Evolutionary conservation across 1,140 invertebrate genomes (phyloP).

Genomic region (Sinella curviseta): DNA sequence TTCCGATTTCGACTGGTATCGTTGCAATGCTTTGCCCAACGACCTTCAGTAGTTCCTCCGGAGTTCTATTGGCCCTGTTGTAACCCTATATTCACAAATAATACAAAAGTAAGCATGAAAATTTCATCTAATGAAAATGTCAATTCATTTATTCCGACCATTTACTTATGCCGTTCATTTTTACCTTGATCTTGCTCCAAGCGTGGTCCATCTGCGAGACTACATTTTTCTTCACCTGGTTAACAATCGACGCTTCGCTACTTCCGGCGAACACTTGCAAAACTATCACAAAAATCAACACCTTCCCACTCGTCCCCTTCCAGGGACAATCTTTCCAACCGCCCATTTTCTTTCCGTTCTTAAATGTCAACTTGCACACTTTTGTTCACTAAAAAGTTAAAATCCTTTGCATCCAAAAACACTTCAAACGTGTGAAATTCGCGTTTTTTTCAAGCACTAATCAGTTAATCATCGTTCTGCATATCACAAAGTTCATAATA

Average conservation of each 20-base stretch:
- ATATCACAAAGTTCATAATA: background rate
- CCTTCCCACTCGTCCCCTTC: too few relatives aligned
- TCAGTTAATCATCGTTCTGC: too few relatives aligned
- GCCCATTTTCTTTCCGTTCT: too few relatives aligned
- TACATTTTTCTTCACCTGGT: conserved; percentile 12
- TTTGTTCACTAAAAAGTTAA: too few relatives aligned
- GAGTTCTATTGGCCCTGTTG: conserved; percentile 32
- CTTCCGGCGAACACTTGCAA: background rate
- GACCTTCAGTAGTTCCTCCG: conserved; percentile 31
- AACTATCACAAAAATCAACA: background rate
- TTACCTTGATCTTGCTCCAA: conserved; percentile 43
- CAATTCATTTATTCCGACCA: background rate
- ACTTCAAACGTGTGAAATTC: too few relatives aligned
- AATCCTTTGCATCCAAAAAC: too few relatives aligned
- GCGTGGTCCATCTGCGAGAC: conserved; percentile 30
- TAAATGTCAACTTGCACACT: too few relatives aligned
- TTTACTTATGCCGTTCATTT: background rate
- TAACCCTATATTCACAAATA: conserved; percentile 29
- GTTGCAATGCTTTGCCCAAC: conserved; percentile 31
- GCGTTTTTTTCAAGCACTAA: too few relatives aligned
- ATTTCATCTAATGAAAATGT: too few relatives aligned
- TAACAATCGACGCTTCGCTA: background rate
- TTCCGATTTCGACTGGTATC: conserved; percentile 38
- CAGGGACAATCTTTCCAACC: too few relatives aligned
- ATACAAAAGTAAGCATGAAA: background rate